Conservation (phyloP, 2,113 vertebrate species). For the Neofelis nebulosa region DNA sequence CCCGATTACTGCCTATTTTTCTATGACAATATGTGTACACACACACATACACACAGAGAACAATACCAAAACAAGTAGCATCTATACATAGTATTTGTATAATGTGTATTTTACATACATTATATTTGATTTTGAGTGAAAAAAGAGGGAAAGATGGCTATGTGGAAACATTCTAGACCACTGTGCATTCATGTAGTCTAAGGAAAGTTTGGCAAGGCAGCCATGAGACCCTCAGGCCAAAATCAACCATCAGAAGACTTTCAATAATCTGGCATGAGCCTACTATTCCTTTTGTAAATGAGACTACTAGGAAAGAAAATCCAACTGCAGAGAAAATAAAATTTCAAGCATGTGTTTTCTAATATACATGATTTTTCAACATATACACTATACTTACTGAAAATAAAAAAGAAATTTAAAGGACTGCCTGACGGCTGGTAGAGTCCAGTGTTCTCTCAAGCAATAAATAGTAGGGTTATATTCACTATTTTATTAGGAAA, state of each 20-base stretch:
- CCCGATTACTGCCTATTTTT: background rate
- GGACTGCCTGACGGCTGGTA: background rate
- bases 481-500: background rate
- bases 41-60: background rate
- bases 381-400: background rate
- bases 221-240: background rate
- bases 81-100: background rate
- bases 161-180: background rate
- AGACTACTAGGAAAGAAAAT: background rate
- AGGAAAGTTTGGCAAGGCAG: background rate
- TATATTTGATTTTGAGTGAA: background rate
- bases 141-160: background rate
- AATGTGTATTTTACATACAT: no score
- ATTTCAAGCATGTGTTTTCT: background rate
- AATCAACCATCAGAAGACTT: background rate
- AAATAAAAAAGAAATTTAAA: background rate
- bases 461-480: background rate
- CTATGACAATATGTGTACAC: background rate
- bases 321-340: background rate
- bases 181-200: background rate
- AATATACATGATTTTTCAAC: background rate
- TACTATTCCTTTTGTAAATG: background rate
- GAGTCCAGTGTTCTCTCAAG: background rate
- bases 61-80: background rate
- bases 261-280: background rate